Evolutionary conservation across 2,888 invertebrate species (phyloP).

Genomic region (Drosophila bunnanda): DNA sequence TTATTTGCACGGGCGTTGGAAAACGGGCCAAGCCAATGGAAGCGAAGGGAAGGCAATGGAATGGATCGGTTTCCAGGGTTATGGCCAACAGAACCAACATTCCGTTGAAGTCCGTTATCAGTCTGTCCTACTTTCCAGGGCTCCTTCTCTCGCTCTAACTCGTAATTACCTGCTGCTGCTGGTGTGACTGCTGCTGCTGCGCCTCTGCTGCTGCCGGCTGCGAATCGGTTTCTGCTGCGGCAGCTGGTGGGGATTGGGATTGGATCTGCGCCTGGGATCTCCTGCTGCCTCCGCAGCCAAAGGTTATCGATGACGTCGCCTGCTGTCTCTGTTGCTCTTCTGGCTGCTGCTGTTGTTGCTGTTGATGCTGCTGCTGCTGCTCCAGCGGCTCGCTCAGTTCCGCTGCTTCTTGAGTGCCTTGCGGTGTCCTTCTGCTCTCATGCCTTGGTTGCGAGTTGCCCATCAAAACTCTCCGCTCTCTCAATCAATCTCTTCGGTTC

Average conservation of each 20-base stretch:
- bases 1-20: slow-evolving; percentile 24
- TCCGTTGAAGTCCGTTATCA: slow-evolving; percentile 25
- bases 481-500: slow-evolving; percentile 44
- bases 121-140: slow-evolving; percentile 24
- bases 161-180: slow-evolving; percentile 37
- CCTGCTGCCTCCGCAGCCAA: slow-evolving; percentile 30
- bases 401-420: slow-evolving; percentile 43
- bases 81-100: slow-evolving; percentile 17
- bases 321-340: slow-evolving; percentile 21
- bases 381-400: slow-evolving; percentile 26
- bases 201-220: slow-evolving; percentile 8
- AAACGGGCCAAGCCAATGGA: slow-evolving; percentile 3
- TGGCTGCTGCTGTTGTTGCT: slow-evolving; percentile 18
- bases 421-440: slow-evolving; percentile 41
- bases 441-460: slow-evolving; percentile 52
- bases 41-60: background rate
- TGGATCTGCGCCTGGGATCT: slow-evolving; percentile 6
- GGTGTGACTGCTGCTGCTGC: slow-evolving; percentile 15
- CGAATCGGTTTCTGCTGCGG: slow-evolving; percentile 8
- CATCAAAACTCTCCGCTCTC: slow-evolving; percentile 44
- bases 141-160: slow-evolving; percentile 4
- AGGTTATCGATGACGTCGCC: slow-evolving; percentile 25
- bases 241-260: slow-evolving; percentile 10
- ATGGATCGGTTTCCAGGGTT: background rate
- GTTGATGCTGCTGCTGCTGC: slow-evolving; percentile 16